These are phyloP conservation scores for Stegodyphus mimosarum DNA, from an alignment of 1,140 invertebrate species.

Conservation along the genomic window DNA sequence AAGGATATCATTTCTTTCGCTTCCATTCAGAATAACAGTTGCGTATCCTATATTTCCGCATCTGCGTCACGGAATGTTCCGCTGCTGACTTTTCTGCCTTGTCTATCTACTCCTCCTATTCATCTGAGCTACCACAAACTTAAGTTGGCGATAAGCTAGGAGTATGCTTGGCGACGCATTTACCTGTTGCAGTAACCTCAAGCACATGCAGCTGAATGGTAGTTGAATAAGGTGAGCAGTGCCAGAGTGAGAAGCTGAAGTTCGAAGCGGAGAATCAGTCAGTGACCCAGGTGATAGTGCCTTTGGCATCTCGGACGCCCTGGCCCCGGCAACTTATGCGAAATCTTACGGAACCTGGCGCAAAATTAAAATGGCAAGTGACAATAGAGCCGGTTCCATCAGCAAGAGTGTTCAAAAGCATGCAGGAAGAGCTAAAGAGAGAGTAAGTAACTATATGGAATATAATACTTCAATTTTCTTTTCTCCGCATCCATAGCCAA, in stretches of 20 bases:
- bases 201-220: constrained; percentile 15
- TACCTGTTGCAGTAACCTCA: constrained; percentile 45
- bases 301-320: not conserved
- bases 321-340: constrained; percentile 51
- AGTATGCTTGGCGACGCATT: constrained; percentile 36
- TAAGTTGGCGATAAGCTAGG: not conserved
- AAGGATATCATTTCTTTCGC: no score
- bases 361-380: constrained; percentile 66
- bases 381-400: constrained; percentile 89
- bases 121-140: no score
- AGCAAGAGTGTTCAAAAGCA: constrained; percentile 93
- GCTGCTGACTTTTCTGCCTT: no score
- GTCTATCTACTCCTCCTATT: no score
- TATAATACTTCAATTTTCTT: no score
- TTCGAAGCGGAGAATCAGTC: constrained; percentile 18
- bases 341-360: constrained; percentile 54
- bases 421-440: constrained; percentile 91
- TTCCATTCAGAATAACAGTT: no score
- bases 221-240: constrained; percentile 16
- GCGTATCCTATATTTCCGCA: no score
- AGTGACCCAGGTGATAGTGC: constrained; percentile 26
- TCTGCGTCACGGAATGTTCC: no score
- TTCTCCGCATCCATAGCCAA: no score
- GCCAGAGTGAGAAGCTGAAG: not conserved
- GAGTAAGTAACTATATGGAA: constrained; percentile 74